phyloP scores from a whole-genome alignment of 2,888 invertebrate species.

The Amphipyra tragopoginis region DNA sequence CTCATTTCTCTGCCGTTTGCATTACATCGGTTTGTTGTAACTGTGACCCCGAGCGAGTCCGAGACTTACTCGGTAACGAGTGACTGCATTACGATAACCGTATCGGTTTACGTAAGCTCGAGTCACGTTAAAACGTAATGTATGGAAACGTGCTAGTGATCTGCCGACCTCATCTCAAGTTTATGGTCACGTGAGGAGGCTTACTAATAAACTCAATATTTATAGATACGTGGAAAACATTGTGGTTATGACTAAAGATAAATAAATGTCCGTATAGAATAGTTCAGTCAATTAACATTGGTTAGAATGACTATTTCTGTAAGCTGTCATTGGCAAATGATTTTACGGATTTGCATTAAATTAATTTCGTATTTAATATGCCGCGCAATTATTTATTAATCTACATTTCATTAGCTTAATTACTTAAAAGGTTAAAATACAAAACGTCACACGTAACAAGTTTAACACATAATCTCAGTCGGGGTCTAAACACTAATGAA shows the following conservation, averaged over 20 bases:
- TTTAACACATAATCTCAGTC: slow-evolving; percentile 21
- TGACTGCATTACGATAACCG: slow-evolving; percentile 34
- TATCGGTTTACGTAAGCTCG: slow-evolving; percentile 46
- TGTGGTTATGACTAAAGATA: slow-evolving; percentile 33
- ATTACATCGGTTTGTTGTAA: slow-evolving; percentile 26
- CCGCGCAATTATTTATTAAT: slow-evolving; percentile 26
- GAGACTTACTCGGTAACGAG: slow-evolving; percentile 14
- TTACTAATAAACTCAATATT: slow-evolving; percentile 48
- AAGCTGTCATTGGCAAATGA: neutral
- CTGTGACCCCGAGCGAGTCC: slow-evolving; percentile 14
- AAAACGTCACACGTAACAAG: slow-evolving; percentile 16
- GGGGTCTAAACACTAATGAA: slow-evolving; percentile 28
- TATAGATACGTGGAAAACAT: slow-evolving; percentile 37
- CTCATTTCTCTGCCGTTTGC: slow-evolving; percentile 20
- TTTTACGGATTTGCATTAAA: slow-evolving; percentile 15
- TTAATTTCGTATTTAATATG: slow-evolving; percentile 7
- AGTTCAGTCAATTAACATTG: slow-evolving; percentile 6
- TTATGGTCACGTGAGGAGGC: slow-evolving; percentile 57
- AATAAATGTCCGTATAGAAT: slow-evolving; percentile 18
- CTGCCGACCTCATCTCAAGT: slow-evolving; percentile 56
- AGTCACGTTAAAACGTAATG: slow-evolving; percentile 50
- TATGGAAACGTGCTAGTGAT: slow-evolving; percentile 49
- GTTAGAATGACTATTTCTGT: slow-evolving; percentile 7
- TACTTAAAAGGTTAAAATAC: slow-evolving; percentile 35
- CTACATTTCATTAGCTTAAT: slow-evolving; percentile 21